Base-by-base conservation (phyloP, 2,797 vertebrate genomes). In the Etheostoma nigrum region DNA sequence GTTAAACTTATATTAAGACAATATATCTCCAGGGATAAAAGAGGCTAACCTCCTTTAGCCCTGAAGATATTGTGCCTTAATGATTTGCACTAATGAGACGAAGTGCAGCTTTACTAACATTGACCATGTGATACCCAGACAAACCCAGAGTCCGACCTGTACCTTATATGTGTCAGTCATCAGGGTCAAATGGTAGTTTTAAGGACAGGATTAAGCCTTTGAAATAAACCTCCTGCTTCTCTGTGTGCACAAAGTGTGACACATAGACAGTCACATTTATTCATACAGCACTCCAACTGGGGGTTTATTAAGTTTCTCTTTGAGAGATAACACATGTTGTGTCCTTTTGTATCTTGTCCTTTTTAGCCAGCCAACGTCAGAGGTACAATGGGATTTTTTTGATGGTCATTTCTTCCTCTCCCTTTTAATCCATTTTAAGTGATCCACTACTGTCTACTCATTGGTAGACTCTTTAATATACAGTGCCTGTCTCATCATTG, bases 161-260 rank as follows among this genome's bases (percentile, higher is more conserved):
- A 82, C 82, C 82, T 40, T 40, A 89, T 81, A 63, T 84, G 76
- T 83, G 78, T 74, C 82, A 81, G 66, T 5, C 57, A 52, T 25
- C 1, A 6, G 72, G 82, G 65, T 81, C 67, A 84, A 59, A 69
- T 16, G 52, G 70, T 53, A 52, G 51, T 70, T 52, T 52, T 78
- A 42, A 67, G 72, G 75, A 42, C 59, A 72, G 51, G 79, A 74
- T 78, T 74, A 79, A 68, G 33, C 58, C 30, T 40, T 33, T 45
- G 14, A 76, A 45, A 71, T 47, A 57, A 45, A 62, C 6, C 1
- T 19, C 19, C 71, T 18, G 70, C 14, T 19, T 42, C 10, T 27
- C 23, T 58, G 19, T 40, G 40, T 27, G 1, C 54, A 67, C 67
- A 48, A 25, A n/a, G 16, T 30, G 19, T 55, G 27, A 52, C 33